phyloP scores from a whole-genome alignment of 2,888 invertebrate genomes.

The Polia nebulosa region DNA sequence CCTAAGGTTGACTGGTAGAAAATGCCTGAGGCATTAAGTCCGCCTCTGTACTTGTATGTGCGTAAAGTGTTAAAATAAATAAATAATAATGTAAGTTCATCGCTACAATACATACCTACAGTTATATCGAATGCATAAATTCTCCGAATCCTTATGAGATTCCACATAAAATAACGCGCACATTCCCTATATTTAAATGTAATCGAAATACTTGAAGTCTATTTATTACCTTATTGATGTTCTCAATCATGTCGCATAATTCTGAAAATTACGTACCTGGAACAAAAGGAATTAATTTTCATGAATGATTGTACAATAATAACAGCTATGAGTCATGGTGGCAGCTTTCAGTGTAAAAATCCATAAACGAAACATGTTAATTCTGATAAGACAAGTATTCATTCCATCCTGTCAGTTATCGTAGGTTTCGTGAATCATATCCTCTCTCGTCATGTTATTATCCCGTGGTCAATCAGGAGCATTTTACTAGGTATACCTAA shows the following conservation, averaged over 20 bases:
- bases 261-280: constrained; percentile 56
- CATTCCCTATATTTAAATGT: constrained; percentile 14
- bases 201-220: constrained; percentile 22
- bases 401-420: constrained; percentile 4
- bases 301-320: constrained; percentile 6
- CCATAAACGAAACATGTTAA: not conserved
- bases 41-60: too few species aligned
- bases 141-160: constrained; percentile 12
- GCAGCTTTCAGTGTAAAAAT: not conserved
- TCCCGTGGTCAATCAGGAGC: not conserved
- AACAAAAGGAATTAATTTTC: constrained; percentile 48
- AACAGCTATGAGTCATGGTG: not conserved
- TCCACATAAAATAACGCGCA: constrained; percentile 7
- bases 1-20: too few species aligned
- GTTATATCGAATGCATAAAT: constrained; percentile 6
- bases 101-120: not conserved
- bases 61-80: too few species aligned
- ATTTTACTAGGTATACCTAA: not conserved
- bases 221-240: constrained; percentile 46
- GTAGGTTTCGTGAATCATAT: constrained; percentile 23
- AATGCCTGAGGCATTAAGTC: too few species aligned
- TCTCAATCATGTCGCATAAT: constrained; percentile 32
- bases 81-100: constrained; percentile 9
- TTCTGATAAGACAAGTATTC: not conserved
- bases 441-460: not conserved